Base-by-base conservation (phyloP, 2,113 vertebrate genomes). In the Saccopteryx leptura region DNA sequence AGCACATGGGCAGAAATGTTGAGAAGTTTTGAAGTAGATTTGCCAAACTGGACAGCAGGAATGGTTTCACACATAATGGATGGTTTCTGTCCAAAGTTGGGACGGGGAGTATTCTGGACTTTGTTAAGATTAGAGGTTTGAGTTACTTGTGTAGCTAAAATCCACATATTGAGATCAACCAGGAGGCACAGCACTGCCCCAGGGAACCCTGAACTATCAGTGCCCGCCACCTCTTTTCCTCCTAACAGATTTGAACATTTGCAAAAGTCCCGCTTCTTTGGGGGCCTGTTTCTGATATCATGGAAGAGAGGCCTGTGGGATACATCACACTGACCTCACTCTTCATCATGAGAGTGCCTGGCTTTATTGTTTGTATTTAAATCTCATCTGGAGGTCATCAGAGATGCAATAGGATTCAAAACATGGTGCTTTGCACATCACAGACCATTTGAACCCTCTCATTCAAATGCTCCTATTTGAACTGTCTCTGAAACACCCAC, bases 401-500 rank as follows among this genome's bases (percentile, higher is more conserved):
- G 28, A 23, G 9, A 18, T 63, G 33, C 11, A 86, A 48, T 0
- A 15, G 61, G 6, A 1, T 83, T 76, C 26, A 21, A 68, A 21
- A 31, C 15, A 1, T 4, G 9, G 0, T 23, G 1, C 0, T 14
- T 56, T 39, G 68, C 0, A 0, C 46, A 71, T 74, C 71, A 15
- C 10, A 15, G 71, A 31, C 52, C 13, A 60, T 9, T 48, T 31
- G 71, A 82, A 71, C 1, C 4, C 46, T 56, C 50, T 54, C 50
- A 12, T 54, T 6, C 0, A 5, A 28, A 80, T 33, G 28, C n/a
- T n/a, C 19, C 2, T 9, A 46, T 61, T 71, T 56, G 24, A 93
- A 54, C 24, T 21, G 17, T 11, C 33, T 60, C 13, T 28, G 31
- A 76, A 74, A 69, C 33, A 24, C 33, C 65, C 31, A 61, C 11